Evolutionary conservation across 1,140 invertebrate genomes (phyloP).

Genomic region (Oryzaephilus surinamensis): DNA sequence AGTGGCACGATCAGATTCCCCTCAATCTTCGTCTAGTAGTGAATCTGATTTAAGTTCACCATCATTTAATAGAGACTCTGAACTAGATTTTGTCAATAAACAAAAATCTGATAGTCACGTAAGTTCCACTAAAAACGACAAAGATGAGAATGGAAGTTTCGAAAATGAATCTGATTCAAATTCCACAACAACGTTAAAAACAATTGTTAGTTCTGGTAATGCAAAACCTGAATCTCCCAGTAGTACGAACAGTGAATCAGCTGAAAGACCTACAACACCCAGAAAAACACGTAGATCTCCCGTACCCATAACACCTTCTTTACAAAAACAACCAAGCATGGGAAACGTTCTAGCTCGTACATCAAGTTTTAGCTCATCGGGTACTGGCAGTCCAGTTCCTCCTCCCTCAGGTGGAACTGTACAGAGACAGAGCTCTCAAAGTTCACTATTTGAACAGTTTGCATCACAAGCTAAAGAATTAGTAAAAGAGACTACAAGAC

Average conservation of each 20-base stretch:
- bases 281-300: slow-evolving; percentile 26
- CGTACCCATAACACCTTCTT: slow-evolving; percentile 38
- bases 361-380: slow-evolving; percentile 48
- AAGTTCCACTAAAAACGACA: slow-evolving; percentile 39
- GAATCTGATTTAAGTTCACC: slow-evolving; percentile 59
- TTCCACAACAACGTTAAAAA: slow-evolving; percentile 59
- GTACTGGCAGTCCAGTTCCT: slow-evolving; percentile 25
- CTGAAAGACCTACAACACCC: slow-evolving; percentile 35
- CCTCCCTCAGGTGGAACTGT: slow-evolving; percentile 43
- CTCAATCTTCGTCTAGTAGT: slow-evolving; percentile 52
- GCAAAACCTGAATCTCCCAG: slow-evolving; percentile 34
- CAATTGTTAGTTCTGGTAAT: slow-evolving; percentile 49
- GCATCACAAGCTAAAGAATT: slow-evolving; percentile 77
- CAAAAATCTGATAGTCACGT: slow-evolving; percentile 26
- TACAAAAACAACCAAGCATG: slow-evolving; percentile 51
- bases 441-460: slow-evolving; percentile 75
- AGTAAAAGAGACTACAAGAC: slow-evolving; percentile 71
- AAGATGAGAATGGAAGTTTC: slow-evolving; percentile 54
- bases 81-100: slow-evolving; percentile 45
- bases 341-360: slow-evolving; percentile 53
- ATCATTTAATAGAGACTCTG: slow-evolving; percentile 55
- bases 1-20: slow-evolving; percentile 46
- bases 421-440: slow-evolving; percentile 63
- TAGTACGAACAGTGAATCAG: slow-evolving; percentile 32
- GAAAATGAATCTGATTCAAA: slow-evolving; percentile 62